Base-by-base conservation (phyloP, 2,797 vertebrate genomes). In the Acanthis flammea region DNA sequence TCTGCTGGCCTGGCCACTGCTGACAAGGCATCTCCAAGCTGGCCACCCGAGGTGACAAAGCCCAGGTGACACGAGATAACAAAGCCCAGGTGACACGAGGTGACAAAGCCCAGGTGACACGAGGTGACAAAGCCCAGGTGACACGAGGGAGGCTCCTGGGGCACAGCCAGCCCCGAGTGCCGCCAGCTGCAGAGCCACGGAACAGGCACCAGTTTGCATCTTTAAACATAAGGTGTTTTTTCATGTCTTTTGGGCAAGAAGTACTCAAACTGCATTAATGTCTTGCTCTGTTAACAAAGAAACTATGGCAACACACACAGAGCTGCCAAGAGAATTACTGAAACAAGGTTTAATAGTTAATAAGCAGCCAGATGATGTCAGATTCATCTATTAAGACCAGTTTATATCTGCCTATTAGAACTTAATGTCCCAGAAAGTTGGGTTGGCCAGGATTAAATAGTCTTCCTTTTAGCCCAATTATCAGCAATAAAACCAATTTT, bases 301-400 rank as follows among this genome's bases (percentile, higher is more conserved):
- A 95, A 96, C 95, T 84, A 81, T 96, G 88, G 92, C 89, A 95
- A 91, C 91, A 78, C 81, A 57, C 21, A 37, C 63, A 50, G 3
- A 88, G 87, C 57, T 96, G 94, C 88, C 94, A 94, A 86, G 54
- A 89, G 92, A 82, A 90, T 87, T 58, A 73, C 75, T 88, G 89
- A 88, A 90, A 90, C 68, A 68, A 57, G 71, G 93, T 94, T 96
- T 71, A 91, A 94, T 92, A 81, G 87, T 96, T 95, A 94, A 95
- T 90, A 86, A 94, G 85, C 77, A 93, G 75, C 95, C 84, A 63
- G 78, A 90, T 92, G 93, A 97, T 94, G 91, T 94, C 95, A 83
- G 80, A 80, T 81, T 85, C 84, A 58, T 95, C 90, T 90, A 83
- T 78, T 91, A 92, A 88, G 90, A 79, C 83, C 91, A 60, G 88